A percentile compares a stretch with the other conserved stretches of the same genome.
phyloP scores from a whole-genome alignment of 2,797 vertebrate genomes.

The Sebastes kiyomatsui region DNA sequence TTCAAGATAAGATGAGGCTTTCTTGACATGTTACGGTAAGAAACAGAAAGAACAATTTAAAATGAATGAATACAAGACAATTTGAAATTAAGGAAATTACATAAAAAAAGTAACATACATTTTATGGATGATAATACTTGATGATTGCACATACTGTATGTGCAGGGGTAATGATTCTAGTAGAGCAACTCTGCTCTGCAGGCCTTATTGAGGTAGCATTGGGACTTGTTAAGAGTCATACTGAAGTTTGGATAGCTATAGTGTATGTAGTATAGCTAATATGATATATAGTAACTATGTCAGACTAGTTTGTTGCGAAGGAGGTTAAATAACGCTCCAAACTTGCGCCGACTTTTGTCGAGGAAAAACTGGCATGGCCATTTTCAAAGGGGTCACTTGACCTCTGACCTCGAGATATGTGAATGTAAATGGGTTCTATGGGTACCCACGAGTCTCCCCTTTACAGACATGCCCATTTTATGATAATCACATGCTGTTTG shows the following conservation, averaged over 20 bases:
- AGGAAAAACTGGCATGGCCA: too few relatives aligned
- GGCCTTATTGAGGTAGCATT: not conserved
- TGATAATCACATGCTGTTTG: too few relatives aligned
- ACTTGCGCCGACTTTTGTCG: too few relatives aligned
- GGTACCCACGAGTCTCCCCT: rapidly evolving
- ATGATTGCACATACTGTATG: not conserved
- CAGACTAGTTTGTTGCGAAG: too few relatives aligned
- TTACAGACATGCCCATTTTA: too few relatives aligned
- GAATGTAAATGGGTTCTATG: too few relatives aligned
- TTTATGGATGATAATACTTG: not conserved
- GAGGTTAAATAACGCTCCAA: too few relatives aligned
- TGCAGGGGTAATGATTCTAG: not conserved
- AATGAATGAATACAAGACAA: not conserved
- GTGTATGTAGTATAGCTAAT: not conserved
- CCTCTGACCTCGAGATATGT: too few relatives aligned
- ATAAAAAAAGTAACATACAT: not conserved
- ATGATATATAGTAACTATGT: too few relatives aligned
- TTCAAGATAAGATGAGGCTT: not conserved
- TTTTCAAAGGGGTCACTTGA: too few relatives aligned
- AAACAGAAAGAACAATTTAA: not conserved
- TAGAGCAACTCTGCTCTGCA: not conserved
- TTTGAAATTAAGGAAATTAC: not conserved
- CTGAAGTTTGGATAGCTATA: not conserved
- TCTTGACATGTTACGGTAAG: not conserved
- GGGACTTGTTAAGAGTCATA: not conserved